Percentiles rank a stretch among this genome's conserved stretches.
Conservation (phyloP, 2,888 invertebrate species). For the Sinelater perroti region DNA sequence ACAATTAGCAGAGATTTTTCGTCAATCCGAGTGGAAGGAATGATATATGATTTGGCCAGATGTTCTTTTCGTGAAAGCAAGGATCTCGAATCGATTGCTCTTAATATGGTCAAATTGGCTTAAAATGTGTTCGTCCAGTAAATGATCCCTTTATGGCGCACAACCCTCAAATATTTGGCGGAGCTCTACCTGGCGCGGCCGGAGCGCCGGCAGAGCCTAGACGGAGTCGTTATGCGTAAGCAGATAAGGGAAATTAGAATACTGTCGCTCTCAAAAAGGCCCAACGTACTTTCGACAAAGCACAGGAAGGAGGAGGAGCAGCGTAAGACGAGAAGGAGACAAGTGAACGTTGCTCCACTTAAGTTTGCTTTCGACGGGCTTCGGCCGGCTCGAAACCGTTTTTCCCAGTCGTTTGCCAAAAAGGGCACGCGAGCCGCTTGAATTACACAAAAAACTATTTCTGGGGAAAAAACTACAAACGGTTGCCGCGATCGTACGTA, state of each 20-base stretch:
- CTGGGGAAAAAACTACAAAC: too few relatives aligned
- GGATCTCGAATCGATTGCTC: slow-evolving; percentile 54
- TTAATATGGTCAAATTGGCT: slow-evolving; percentile 61
- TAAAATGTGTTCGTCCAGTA: slow-evolving; percentile 51
- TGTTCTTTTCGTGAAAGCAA: slow-evolving; percentile 45
- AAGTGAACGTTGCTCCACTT: slow-evolving; percentile 50
- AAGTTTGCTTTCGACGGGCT: slow-evolving; percentile 34
- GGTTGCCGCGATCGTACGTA: too few relatives aligned
- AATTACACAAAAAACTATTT: too few relatives aligned
- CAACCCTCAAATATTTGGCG: too few relatives aligned
- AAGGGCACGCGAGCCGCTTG: neutral
- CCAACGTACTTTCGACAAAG: slow-evolving; percentile 54
- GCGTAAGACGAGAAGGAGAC: slow-evolving; percentile 53
- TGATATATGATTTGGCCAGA: slow-evolving; percentile 57
- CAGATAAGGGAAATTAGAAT: slow-evolving; percentile 47
- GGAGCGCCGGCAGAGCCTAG: too few relatives aligned
- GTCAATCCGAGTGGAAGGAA: slow-evolving; percentile 53
- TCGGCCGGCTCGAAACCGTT: slow-evolving; percentile 36
- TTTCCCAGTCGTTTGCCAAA: slow-evolving; percentile 26
- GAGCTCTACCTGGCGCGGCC: too few relatives aligned
- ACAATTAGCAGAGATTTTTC: slow-evolving; percentile 60
- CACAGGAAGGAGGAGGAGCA: slow-evolving; percentile 56
- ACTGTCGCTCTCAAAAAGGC: slow-evolving; percentile 50
- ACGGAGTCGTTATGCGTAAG: slow-evolving; percentile 51
- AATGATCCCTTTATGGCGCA: slow-evolving; percentile 13